Conservation (phyloP, 2,797 vertebrate genomes). For the Cyprinodon diabolis region DNA sequence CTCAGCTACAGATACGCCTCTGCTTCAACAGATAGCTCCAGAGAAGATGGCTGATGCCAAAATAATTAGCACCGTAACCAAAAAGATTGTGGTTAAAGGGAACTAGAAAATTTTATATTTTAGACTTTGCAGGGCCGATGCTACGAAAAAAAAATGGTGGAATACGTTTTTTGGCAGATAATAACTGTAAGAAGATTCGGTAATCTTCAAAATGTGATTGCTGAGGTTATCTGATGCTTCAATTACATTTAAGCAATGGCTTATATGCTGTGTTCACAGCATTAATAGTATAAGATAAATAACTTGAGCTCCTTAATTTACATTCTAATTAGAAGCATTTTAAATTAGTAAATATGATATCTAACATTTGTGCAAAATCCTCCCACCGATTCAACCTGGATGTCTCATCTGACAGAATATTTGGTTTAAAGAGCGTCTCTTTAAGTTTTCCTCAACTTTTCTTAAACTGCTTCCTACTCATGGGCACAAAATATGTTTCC, state of each 20-base stretch:
- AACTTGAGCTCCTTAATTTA: neutral
- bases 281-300: neutral
- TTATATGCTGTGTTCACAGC: neutral
- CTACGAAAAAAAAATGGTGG: neutral
- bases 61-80: neutral
- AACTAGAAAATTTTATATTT: neutral
- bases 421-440: neutral
- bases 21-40: too few species aligned
- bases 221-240: neutral
- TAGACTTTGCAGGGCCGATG: neutral
- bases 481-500: neutral
- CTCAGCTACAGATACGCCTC: too few species aligned
- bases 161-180: neutral
- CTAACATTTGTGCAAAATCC: neutral
- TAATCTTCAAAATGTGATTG: too few species aligned
- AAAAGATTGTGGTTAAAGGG: neutral
- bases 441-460: neutral
- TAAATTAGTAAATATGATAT: neutral
- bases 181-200: too few species aligned
- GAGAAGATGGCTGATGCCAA: too few species aligned
- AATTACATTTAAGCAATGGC: neutral
- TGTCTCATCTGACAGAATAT: neutral
- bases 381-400: constrained; percentile 2
- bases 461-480: constrained; percentile 1
- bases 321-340: neutral